Evolutionary conservation across 2,888 invertebrate species (phyloP), one percentile per base, ranked within the genome.

Genomic region (Anorthoa munda): DNA sequence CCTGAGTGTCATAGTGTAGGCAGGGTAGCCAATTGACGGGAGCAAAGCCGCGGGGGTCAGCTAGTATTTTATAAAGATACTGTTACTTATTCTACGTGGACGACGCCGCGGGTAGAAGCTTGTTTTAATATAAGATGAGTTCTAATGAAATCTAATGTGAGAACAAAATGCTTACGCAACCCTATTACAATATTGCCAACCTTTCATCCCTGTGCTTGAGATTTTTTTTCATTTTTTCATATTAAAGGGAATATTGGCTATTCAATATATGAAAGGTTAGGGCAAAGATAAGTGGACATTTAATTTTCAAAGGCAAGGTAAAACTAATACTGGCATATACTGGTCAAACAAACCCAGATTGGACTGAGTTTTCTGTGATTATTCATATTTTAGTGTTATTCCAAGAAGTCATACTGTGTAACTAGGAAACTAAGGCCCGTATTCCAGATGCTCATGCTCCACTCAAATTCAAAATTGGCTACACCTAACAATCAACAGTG

Each of bases 141-240:
- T 56, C n/a, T n/a, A n/a, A 67, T 82, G 64, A 77, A 84, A 58
- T 75, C 17, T 66, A 78, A 78, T 84, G 63, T 68, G 67, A 17
- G 53, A 45, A 66, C 63, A 81, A 71, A 77, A 70, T 53, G 75
- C 50, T 64, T 55, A 72, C 53, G 17, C 51, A 9, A 65, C 69
- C 69, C 60, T 65, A 70, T 81, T 61, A 67, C 50, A 75, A 84
- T 67, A 74, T 72, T 13, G 67, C 66, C 31, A 61, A 61, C 73
- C 53, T 51, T 61, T 23, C 68, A 39, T 63, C 51, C 45, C 63
- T 46, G 3, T 11, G 18, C 26, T 58, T 63, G 48, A 71, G 17
- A 61, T 66, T 70, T 73, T 71, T 79, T 71, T 66, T 81, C 9
- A 12, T 45, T 56, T 56, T 12, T 18, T 12, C 2, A 48, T 66